Percentiles rank a stretch among this genome's conserved stretches.
phyloP scores from a whole-genome alignment of 2,113 vertebrate species.

The Chionomys nivalis region DNA sequence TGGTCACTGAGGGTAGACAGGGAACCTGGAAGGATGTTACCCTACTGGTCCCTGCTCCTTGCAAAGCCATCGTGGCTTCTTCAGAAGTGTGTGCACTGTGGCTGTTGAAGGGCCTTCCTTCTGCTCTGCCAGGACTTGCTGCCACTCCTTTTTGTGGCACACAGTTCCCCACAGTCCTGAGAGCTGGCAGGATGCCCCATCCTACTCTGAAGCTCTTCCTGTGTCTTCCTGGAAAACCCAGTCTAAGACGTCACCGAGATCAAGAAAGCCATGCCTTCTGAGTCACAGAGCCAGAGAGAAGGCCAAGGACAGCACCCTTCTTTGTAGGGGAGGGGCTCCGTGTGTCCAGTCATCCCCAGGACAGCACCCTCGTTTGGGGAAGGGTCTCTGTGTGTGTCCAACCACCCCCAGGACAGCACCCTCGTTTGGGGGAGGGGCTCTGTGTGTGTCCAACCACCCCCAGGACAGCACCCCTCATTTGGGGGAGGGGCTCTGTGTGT shows the following conservation, averaged over 20 bases:
- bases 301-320: rapidly evolving
- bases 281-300: not conserved
- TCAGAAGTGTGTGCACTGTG: not conserved
- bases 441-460: not conserved
- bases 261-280: not conserved
- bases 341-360: no score
- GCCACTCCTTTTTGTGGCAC: rapidly evolving
- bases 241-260: not conserved
- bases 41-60: not conserved
- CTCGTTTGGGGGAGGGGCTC: not conserved
- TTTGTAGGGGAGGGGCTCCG: no score
- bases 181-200: not conserved
- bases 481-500: not conserved
- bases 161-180: not conserved
- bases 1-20: not conserved
- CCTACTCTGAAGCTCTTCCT: not conserved
- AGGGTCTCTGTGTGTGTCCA: no score
- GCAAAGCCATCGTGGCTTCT: not conserved
- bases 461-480: not conserved
- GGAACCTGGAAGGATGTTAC: not conserved
- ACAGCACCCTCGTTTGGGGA: no score
- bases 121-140: not conserved
- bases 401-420: rapidly evolving
- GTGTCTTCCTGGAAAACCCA: not conserved
- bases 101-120: not conserved